Percentiles rank a stretch among this genome's conserved stretches.
Evolutionary conservation across 2,888 invertebrate species (phyloP).

Genomic region (Itoplectis maculator): DNA sequence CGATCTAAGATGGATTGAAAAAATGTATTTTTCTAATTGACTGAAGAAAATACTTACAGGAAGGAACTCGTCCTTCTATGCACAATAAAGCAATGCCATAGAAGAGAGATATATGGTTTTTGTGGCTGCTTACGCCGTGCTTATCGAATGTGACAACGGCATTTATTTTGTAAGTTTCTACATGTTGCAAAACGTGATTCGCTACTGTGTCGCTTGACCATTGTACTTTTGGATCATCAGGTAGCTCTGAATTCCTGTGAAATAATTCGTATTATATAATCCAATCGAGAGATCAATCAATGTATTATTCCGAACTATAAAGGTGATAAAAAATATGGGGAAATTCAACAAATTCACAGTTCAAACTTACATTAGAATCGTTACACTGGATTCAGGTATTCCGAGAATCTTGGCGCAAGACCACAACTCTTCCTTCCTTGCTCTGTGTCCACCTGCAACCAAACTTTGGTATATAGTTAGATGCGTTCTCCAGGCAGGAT

Average conservation of each 20-base stretch:
- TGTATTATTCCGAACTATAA: too few relatives aligned
- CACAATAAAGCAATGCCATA: slow-evolving; percentile 92
- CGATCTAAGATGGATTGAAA: slow-evolving; percentile 7
- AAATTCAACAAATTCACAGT: too few relatives aligned
- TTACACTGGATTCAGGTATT: slow-evolving; percentile 91
- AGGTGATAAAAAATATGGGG: too few relatives aligned
- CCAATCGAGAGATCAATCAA: background rate
- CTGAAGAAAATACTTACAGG: slow-evolving; percentile 86
- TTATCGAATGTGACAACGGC: slow-evolving; percentile 97
- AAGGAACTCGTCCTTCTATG: slow-evolving; percentile 90
- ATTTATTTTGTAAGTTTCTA: slow-evolving; percentile 92
- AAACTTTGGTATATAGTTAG: slow-evolving; percentile 67
- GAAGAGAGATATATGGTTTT: slow-evolving; percentile 95
- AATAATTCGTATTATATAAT: slow-evolving; percentile 67
- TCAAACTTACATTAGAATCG: slow-evolving; percentile 86
- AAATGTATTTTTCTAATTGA: background rate
- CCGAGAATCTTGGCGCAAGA: slow-evolving; percentile 92
- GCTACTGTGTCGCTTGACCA: slow-evolving; percentile 91
- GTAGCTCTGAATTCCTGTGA: slow-evolving; percentile 90
- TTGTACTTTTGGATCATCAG: slow-evolving; percentile 90
- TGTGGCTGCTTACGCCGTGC: slow-evolving; percentile 96
- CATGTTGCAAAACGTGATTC: slow-evolving; percentile 87
- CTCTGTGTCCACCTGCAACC: slow-evolving; percentile 80
- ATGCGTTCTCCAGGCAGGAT: slow-evolving; percentile 31
- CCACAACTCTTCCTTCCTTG: slow-evolving; percentile 92